Evolutionary conservation across 2,888 invertebrate genomes (phyloP), one percentile per base, ranked within the genome.

Genomic region (Zootermopsis nevadensis): DNA sequence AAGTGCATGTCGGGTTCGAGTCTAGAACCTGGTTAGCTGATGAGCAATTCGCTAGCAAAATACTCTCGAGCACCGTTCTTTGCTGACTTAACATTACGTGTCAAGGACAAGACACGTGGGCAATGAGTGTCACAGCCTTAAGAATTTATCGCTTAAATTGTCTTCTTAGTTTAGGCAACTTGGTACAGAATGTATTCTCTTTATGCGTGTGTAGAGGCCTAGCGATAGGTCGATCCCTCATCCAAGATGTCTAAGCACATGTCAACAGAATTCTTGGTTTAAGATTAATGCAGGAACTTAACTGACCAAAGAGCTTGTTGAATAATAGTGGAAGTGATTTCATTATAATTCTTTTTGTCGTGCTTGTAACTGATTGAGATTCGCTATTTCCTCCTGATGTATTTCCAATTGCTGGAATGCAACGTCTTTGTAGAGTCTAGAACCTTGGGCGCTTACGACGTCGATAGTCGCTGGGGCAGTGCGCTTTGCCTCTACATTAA

Each of bases 1-100:
- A 85, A 85, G 85, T 85, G 85, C 85, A 82, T 77, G 77, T 53
- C 82, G 82, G 76, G 82, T 77, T 8, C 60, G 3, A 27, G 6
- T 27, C 60, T 27, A 53, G 82, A 82, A 82, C 84, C 82, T 42
- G 53, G 83, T 82, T 83, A 83, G 83, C 72, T 85, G 85, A 85
- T 85, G 84, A 84, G 84, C 85, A 76, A 83, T 83, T 60, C 72
- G 76, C 79, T 83, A 79, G 55, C 84, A 81, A 84, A 83, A 84
- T 82, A 81, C 38, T 19, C 82, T 19, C 72, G 60, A 48, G 48
- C 3, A 19, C 19, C 48, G 19, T 15, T 48, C 48, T 19, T 48
- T 19, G 48, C 12, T 2, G 48, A 48, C 19, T 12, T 15, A 19
- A 48, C 48, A 48, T 19, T 48, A 19, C 19, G 3, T 48, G 15